Evolutionary conservation across 92 coral and sea anemone species (phyloP), one percentile per base, ranked within the genome.

Genomic region (Phenganax marumi): DNA sequence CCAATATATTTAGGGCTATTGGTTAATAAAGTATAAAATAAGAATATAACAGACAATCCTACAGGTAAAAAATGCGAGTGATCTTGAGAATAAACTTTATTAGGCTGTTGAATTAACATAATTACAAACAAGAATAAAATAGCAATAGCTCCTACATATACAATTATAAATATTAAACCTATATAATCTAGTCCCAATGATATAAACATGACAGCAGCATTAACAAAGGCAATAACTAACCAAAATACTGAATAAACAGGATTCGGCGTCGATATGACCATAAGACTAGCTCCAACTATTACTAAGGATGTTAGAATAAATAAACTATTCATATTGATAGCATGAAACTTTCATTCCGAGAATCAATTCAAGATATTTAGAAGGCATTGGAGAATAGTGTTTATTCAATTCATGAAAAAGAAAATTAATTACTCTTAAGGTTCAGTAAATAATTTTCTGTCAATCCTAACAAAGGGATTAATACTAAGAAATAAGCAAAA

Each of bases 231-330:
- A 69, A 81, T 89, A 70, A 91, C 89, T 61, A 91, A 76, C 90
- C 94, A 91, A 86, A 91, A 86, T 69, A 91, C 90, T 76, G 94
- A 91, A 84, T 88, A 91, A 68, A 91, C 91, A 50, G 94, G 91
- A 82, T 88, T 91, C 70, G 87, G 89, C 81, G 91, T 88, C 58
- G 91, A 91, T 85, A 91, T 89, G 16, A 91, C 93, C 91, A 91
- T 86, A 72, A 91, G 84, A 82, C 93, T 90, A 83, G 93, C 82
- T 52, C 86, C 89, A 73, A 87, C 83, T 78, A 78, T 60, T 78
- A 14, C 73, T 78, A 78, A 78, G 73, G 83, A 78, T 18, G 25
- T 22, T 73, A 73, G 13, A 68, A 73, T 76, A 76, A 76, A 76
- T 51, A 76, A 73, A 79, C 73, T 79, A 79, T 79, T 79, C 84